These are phyloP conservation scores for Mandrillus leucophaeus DNA, from an alignment of 2,113 vertebrate species.

Conservation along the genomic window DNA sequence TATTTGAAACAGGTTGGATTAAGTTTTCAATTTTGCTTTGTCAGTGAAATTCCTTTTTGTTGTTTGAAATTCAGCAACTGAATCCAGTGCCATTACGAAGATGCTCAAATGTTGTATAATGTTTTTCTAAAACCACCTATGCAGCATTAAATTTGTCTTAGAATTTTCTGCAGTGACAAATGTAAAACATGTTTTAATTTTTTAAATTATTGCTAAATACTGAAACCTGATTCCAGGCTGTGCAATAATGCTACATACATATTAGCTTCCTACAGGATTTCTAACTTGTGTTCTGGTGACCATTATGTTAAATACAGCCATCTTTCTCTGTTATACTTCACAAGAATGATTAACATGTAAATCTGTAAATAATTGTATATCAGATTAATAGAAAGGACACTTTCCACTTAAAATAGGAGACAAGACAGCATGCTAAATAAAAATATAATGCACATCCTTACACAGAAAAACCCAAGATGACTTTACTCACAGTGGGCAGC, in stretches of 20 bases:
- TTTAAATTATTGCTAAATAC: background rate
- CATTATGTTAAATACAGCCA: background rate
- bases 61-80: background rate
- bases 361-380: background rate
- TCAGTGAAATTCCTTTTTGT: background rate
- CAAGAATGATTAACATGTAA: background rate
- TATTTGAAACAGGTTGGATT: background rate
- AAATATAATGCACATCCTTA: background rate
- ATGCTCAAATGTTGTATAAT: background rate
- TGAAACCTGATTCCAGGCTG: background rate
- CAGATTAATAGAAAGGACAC: background rate
- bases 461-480: background rate
- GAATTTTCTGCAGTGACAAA: background rate
- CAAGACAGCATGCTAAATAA: background rate
- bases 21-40: background rate
- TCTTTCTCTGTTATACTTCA: background rate
- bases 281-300: background rate
- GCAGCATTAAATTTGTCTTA: background rate
- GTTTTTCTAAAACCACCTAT: background rate
- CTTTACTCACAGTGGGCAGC: conserved; percentile 58
- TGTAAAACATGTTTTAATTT: background rate
- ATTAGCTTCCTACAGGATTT: background rate
- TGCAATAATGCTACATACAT: background rate
- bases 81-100: background rate
- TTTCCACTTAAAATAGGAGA: background rate